These are phyloP conservation scores for Coptodon bakossiorum DNA, from an alignment of 2,113 vertebrate species.

Conservation along the genomic window DNA sequence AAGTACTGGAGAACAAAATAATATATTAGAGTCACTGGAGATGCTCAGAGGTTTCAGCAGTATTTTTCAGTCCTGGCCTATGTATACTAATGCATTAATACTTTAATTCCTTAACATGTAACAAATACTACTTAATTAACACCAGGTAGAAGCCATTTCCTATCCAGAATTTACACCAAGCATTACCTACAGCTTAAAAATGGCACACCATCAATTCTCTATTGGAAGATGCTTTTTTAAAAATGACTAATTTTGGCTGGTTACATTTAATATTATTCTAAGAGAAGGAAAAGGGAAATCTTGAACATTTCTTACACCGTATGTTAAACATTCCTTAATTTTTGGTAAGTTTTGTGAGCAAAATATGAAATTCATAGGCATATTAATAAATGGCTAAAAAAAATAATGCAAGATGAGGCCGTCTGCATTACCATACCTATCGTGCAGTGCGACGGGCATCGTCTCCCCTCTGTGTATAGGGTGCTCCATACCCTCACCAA, in stretches of 20 bases:
- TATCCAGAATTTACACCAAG: not conserved
- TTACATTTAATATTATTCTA: not conserved
- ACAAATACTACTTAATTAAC: slow-evolving; percentile 38
- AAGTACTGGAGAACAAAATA: not conserved
- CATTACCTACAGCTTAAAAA: not conserved
- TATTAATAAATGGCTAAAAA: not conserved
- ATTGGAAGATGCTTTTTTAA: not conserved
- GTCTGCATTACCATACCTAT: slow-evolving; percentile 70
- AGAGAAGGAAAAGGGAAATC: not conserved
- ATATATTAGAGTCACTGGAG: not conserved
- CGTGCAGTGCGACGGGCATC: slow-evolving; percentile 76
- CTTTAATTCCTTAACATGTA: not conserved
- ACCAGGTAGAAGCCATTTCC: not conserved
- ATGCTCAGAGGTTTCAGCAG: not conserved
- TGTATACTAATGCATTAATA: not conserved
- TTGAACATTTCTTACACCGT: not conserved
- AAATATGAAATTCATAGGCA: not conserved
- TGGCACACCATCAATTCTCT: not conserved
- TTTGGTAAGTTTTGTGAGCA: not conserved
- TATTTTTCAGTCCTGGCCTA: not conserved
- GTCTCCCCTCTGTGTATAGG: slow-evolving; percentile 81
- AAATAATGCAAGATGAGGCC: not conserved
- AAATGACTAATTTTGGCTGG: not conserved
- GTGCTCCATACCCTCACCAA: slow-evolving; percentile 77
- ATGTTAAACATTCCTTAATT: not conserved